Conservation (phyloP, 2,888 invertebrate genomes). For the Caenorhabditis macrosperma region DNA sequence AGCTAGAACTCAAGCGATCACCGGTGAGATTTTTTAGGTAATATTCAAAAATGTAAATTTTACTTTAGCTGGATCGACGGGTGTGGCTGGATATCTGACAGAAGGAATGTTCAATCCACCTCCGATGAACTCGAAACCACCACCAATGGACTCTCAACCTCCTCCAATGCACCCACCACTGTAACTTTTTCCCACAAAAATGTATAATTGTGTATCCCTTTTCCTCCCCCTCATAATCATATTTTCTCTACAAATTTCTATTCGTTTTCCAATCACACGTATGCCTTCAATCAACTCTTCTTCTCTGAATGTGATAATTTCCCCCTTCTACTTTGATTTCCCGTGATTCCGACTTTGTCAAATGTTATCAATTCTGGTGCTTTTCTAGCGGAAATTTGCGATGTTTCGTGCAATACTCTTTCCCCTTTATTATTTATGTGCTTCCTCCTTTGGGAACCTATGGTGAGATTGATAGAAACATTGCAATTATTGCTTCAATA, state of each 20-base stretch:
- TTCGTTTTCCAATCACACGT: not conserved
- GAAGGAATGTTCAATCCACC: conserved; percentile 75
- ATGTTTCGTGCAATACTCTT: not conserved
- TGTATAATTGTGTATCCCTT: conserved; percentile 36
- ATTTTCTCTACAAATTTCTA: conserved; percentile 3
- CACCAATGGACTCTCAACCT: conserved; percentile 49
- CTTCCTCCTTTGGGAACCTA: conserved; percentile 8
- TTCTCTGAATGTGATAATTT: conserved; percentile 14
- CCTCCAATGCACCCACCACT: conserved; percentile 12
- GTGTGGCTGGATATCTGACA: conserved; percentile 76
- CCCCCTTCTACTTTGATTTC: conserved; percentile 34
- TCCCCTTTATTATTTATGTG: conserved; percentile 1
- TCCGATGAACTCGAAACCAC: conserved; percentile 60
- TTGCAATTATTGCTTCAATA: conserved; percentile 14
- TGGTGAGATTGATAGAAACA: conserved; percentile 9
- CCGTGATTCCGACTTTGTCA: conserved; percentile 29
- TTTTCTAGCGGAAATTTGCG: conserved; percentile 6
- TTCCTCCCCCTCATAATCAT: conserved; percentile 1
- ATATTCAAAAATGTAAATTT: not conserved
- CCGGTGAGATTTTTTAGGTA: conserved; percentile 61
- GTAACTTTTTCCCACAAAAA: conserved; percentile 11
- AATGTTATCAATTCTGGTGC: conserved; percentile 10
- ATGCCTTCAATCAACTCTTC: conserved; percentile 9
- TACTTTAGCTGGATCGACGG: conserved; percentile 64
- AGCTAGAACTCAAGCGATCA: conserved; percentile 75